phyloP scores from a whole-genome alignment of 2,797 vertebrate genomes.

The Steatocranus sp. region DNA sequence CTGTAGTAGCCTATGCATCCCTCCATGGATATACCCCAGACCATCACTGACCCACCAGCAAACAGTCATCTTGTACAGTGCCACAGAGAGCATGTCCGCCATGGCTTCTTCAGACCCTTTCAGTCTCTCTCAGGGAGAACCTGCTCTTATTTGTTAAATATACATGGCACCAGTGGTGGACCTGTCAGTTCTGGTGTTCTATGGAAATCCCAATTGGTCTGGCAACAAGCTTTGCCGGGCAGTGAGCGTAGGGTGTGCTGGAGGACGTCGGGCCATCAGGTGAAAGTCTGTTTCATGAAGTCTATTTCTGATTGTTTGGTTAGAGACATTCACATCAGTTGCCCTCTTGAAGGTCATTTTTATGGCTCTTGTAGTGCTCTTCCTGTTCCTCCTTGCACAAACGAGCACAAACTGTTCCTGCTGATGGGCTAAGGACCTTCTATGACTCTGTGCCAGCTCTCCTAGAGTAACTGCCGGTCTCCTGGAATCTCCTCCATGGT shows the following conservation, averaged over 20 bases:
- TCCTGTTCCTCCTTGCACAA: background rate
- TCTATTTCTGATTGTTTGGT: background rate
- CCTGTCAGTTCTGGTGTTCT: background rate
- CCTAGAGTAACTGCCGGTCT: background rate
- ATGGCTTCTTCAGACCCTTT: background rate
- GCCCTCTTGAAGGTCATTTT: background rate
- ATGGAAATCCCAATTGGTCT: background rate
- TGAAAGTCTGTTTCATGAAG: background rate
- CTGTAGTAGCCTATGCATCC: background rate
- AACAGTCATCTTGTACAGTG: background rate
- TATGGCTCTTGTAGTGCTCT: background rate
- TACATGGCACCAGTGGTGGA: background rate
- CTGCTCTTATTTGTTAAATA: background rate
- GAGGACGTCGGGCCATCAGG: background rate
- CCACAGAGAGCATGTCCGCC: background rate
- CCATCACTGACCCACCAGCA: background rate
- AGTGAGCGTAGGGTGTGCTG: background rate
- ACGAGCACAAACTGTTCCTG: background rate
- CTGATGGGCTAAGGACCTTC: background rate
- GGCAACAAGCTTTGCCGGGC: background rate
- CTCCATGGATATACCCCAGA: background rate
- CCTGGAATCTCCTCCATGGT: background rate
- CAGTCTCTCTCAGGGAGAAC: background rate
- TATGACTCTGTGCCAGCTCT: background rate
- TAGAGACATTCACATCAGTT: background rate